These are phyloP conservation scores for Ctenodactylus gundi DNA, from an alignment of 2,113 vertebrate genomes.

Conservation along the genomic window DNA sequence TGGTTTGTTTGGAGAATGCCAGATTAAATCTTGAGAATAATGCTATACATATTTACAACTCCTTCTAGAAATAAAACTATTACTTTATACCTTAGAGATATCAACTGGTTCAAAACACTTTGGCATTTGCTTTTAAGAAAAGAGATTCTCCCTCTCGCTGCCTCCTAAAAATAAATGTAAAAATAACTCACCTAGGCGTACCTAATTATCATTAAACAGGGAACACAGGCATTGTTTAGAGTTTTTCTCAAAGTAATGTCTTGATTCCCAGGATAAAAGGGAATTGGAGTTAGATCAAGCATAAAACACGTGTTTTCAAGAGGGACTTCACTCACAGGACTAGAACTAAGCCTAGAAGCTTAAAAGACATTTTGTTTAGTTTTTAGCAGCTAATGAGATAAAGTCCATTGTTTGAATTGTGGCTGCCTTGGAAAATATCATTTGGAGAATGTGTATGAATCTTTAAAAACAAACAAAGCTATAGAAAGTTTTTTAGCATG, in stretches of 20 bases:
- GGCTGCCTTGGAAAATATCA: slow-evolving; percentile 50
- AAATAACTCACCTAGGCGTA: neutral
- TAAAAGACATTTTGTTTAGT: slow-evolving; percentile 57
- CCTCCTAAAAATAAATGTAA: neutral
- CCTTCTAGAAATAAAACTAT: neutral
- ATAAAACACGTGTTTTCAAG: slow-evolving; percentile 54
- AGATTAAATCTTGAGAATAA: neutral
- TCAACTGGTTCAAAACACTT: neutral
- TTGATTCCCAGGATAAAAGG: slow-evolving; percentile 29
- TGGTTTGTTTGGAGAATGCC: neutral
- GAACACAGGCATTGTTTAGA: neutral
- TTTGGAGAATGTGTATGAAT: slow-evolving; percentile 50
- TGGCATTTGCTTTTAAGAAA: neutral
- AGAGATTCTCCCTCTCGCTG: rapidly evolving
- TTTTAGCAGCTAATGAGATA: slow-evolving; percentile 62
- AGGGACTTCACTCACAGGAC: slow-evolving; percentile 5
- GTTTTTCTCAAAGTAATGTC: slow-evolving; percentile 16
- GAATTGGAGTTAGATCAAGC: slow-evolving; percentile 34
- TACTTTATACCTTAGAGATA: neutral
- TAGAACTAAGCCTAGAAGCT: neutral
- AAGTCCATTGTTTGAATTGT: slow-evolving; percentile 51
- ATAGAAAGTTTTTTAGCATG: slow-evolving; percentile 25
- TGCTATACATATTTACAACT: neutral
- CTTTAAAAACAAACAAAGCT: slow-evolving; percentile 55
- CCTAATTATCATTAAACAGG: slow-evolving; percentile 8